Evolutionary conservation across 2,113 vertebrate genomes (phyloP).

Genomic region (Cyprinodon brontotheroides): DNA sequence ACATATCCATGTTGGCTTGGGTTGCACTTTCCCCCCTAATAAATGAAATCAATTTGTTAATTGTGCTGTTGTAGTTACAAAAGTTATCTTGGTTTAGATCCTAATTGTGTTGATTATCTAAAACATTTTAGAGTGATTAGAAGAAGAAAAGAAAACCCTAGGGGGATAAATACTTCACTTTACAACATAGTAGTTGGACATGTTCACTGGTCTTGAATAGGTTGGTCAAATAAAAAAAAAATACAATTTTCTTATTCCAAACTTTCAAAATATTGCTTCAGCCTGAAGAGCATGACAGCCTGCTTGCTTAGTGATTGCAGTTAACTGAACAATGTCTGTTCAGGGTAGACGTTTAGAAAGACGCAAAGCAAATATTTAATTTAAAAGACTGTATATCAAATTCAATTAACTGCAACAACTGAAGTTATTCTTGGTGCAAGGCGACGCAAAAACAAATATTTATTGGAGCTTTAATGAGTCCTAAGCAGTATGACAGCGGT

Average conservation of each 20-base stretch:
- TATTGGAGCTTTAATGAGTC: constrained; percentile 38
- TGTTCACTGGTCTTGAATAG: not conserved
- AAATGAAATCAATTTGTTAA: no score
- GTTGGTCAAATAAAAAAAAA: not conserved
- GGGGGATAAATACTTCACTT: no score
- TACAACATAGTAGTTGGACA: not conserved
- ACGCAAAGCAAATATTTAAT: constrained; percentile 18
- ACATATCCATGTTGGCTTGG: no score
- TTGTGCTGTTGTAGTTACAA: not conserved
- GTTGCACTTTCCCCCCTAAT: not conserved
- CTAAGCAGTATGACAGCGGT: constrained; percentile 36
- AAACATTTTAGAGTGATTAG: not conserved
- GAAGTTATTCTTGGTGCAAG: constrained; percentile 7
- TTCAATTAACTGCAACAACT: constrained; percentile 16
- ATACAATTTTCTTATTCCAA: not conserved
- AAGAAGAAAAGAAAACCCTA: not conserved
- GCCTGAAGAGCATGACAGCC: not conserved
- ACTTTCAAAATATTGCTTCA: not conserved
- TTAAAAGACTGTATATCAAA: constrained; percentile 31
- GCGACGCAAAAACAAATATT: constrained; percentile 15
- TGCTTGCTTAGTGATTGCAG: not conserved
- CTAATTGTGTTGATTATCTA: not conserved
- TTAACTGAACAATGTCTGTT: not conserved
- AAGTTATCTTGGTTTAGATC: not conserved
- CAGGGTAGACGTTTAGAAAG: not conserved